Evolutionary conservation across 2,113 vertebrate genomes (phyloP).

Genomic region (Erythrocebus patas): DNA sequence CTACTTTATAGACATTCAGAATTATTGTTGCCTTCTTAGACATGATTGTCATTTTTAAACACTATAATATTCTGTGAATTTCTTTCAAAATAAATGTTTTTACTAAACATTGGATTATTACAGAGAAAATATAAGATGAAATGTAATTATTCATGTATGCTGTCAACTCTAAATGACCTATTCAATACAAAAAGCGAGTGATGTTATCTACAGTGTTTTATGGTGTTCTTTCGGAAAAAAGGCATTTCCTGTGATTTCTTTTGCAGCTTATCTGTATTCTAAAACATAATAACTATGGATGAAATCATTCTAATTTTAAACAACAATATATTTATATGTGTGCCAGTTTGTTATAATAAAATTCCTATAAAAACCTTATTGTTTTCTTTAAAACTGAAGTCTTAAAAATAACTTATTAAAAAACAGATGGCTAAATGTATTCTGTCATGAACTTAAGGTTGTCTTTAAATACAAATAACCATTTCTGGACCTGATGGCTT

Average conservation of each 20-base stretch:
- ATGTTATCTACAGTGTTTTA: conserved; percentile 21
- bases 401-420: background rate
- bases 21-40: background rate
- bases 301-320: conserved; percentile 40
- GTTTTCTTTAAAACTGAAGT: background rate
- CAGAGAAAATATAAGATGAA: conserved; percentile 21
- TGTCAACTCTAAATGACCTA: conserved; percentile 59
- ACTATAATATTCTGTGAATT: background rate
- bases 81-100: conserved; percentile 27
- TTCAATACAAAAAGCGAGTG: background rate
- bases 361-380: background rate
- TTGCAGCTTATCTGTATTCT: conserved; percentile 49
- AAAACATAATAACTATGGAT: conserved; percentile 22
- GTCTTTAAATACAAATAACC: background rate
- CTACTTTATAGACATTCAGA: background rate
- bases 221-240: conserved; percentile 50
- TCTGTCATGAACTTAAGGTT: background rate
- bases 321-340: background rate
- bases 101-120: conserved; percentile 53
- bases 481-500: background rate
- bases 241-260: conserved; percentile 49
- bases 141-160: conserved; percentile 27
- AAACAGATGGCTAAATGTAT: background rate
- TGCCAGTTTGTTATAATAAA: conserved; percentile 39
- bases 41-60: background rate